Conservation (phyloP, 2,888 invertebrate species). For the Drosophila maculinotata region DNA sequence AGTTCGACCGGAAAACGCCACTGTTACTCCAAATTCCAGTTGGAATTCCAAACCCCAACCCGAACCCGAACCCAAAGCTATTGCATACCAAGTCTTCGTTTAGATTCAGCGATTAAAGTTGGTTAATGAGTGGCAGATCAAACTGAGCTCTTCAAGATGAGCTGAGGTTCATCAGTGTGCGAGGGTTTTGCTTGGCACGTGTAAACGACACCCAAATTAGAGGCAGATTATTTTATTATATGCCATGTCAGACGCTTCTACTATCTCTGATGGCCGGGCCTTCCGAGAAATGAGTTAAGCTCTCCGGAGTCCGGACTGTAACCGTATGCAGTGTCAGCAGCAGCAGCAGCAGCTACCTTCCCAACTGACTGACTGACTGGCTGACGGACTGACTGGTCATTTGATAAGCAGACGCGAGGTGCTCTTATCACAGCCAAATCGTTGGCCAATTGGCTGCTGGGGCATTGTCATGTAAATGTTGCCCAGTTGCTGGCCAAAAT, state of each 20-base stretch:
- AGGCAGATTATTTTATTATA: constrained; percentile 82
- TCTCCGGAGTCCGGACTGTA: not conserved
- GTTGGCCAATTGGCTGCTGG: constrained; percentile 27
- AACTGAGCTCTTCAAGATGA: constrained; percentile 42
- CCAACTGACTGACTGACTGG: not conserved
- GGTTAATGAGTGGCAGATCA: constrained; percentile 40
- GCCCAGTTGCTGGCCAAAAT: constrained; percentile 58
- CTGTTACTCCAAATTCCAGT: constrained; percentile 26
- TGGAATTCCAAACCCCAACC: constrained; percentile 6
- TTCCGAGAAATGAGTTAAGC: constrained; percentile 60
- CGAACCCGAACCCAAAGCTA: too few relatives aligned
- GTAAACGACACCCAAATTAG: constrained; percentile 83
- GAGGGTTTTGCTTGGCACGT: constrained; percentile 59
- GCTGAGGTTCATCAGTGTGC: constrained; percentile 52
- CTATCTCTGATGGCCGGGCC: constrained; percentile 47
- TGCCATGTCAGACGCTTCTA: constrained; percentile 39
- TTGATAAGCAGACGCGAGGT: constrained; percentile 57
- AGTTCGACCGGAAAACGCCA: constrained; percentile 16
- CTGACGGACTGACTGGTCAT: constrained; percentile 33
- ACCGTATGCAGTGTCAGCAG: constrained; percentile 11
- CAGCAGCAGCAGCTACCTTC: constrained; percentile 18
- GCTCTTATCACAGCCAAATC: constrained; percentile 66
- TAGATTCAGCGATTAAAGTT: constrained; percentile 55
- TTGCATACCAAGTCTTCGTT: constrained; percentile 48
- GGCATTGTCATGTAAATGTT: constrained; percentile 71